phyloP scores from a whole-genome alignment of 2,888 invertebrate genomes.

The Seira ritae region DNA sequence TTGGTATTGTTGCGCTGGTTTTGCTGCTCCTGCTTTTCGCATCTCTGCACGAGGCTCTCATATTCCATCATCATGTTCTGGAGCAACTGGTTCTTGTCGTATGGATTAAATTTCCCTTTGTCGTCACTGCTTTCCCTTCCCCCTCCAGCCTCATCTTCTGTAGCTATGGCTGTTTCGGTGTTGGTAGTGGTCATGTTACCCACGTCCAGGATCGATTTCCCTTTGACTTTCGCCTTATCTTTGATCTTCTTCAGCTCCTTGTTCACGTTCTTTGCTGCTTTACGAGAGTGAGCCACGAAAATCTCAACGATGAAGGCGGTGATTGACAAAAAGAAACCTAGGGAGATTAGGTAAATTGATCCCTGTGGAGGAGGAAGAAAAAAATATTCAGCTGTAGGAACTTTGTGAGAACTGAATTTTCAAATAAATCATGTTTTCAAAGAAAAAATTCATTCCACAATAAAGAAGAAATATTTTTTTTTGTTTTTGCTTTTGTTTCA shows the following conservation, averaged over 20 bases:
- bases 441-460: no score
- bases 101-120: conserved; percentile 16
- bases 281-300: conserved; percentile 41
- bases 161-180: no score
- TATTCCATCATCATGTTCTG: conserved; percentile 58
- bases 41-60: conserved; percentile 43
- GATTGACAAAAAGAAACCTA: conserved; percentile 69
- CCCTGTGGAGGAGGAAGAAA: conserved; percentile 63
- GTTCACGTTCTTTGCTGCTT: conserved; percentile 54
- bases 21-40: conserved; percentile 5
- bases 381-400: neutral
- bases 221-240: conserved; percentile 38
- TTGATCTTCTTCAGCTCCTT: conserved; percentile 64
- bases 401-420: no score
- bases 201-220: neutral
- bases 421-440: neutral
- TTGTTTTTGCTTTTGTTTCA: no score
- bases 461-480: no score
- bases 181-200: no score
- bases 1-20: neutral
- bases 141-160: neutral
- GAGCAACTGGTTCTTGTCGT: conserved; percentile 43
- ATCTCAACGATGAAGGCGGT: conserved; percentile 67
- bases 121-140: neutral
- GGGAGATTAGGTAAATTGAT: conserved; percentile 67